phyloP scores from a whole-genome alignment of 30 jellyfish, hydroid and myxozoan species.

The Chrysaora quinquecirrha region DNA sequence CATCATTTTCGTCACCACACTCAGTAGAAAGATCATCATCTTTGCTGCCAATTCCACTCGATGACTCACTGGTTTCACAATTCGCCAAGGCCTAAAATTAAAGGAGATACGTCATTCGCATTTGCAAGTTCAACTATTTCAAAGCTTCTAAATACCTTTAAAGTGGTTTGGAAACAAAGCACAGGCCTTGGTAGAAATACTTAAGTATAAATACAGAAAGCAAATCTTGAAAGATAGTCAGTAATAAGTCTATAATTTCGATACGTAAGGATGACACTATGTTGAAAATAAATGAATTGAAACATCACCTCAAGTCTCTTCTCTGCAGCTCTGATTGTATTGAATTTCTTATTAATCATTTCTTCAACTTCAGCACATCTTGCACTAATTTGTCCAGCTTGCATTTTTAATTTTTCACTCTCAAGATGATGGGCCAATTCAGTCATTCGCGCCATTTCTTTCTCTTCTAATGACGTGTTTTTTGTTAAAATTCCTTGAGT shows the following conservation, averaged over 20 bases:
- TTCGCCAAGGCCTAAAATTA: conserved; percentile 16
- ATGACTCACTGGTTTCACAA: conserved; percentile 83
- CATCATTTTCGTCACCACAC: conserved; percentile 88
- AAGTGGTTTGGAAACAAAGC: no score
- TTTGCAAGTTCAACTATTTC: no score
- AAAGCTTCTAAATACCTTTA: no score
- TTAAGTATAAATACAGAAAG: no score
- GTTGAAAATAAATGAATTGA: no score
- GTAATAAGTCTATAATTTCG: no score
- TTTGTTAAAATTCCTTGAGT: conserved; percentile 40
- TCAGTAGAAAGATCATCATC: conserved; percentile 98
- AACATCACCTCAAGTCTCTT: conserved; percentile 71
- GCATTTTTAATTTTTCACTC: conserved; percentile 84
- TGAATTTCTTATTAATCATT: conserved; percentile 75
- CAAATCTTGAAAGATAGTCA: no score
- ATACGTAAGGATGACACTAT: neutral
- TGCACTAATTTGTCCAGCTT: conserved; percentile 92
- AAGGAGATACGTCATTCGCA: no score
- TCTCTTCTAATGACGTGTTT: conserved; percentile 75
- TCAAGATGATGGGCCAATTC: conserved; percentile 98
- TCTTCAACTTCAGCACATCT: conserved; percentile 91
- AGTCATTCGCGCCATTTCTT: conserved; percentile 91
- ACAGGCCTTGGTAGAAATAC: no score
- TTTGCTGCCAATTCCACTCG: conserved; percentile 90
- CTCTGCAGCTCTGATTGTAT: conserved; percentile 80